A percentile compares a stretch with the other conserved stretches of the same genome.
phyloP scores from a whole-genome alignment of 2,888 invertebrate genomes.

The Caenorhabditis uteleia region DNA sequence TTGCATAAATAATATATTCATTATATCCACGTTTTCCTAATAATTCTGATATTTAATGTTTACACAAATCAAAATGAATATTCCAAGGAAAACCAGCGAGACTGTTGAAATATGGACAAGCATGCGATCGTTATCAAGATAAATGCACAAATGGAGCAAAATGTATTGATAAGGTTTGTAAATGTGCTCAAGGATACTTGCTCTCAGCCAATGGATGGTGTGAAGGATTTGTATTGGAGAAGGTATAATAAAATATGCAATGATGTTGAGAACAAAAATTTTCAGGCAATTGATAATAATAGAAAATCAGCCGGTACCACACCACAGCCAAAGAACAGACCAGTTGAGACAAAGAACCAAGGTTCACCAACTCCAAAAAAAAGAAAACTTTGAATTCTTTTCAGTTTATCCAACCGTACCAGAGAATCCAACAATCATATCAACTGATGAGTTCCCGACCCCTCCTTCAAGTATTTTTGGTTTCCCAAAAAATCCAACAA shows the following conservation, averaged over 20 bases:
- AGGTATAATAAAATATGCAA: constrained; percentile 5
- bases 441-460: constrained; percentile 25
- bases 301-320: constrained; percentile 8
- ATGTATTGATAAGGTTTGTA: constrained; percentile 59
- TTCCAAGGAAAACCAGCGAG: constrained; percentile 32
- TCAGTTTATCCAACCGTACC: background rate
- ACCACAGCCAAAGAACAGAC: constrained; percentile 4
- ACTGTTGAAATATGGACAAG: constrained; percentile 49
- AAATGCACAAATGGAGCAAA: constrained; percentile 53
- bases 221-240: constrained; percentile 32
- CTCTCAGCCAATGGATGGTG: constrained; percentile 48
- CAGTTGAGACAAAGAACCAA: background rate
- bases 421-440: background rate
- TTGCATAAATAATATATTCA: constrained; percentile 19
- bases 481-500: constrained; percentile 27
- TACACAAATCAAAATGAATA: constrained; percentile 14
- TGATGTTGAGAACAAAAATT: background rate
- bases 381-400: background rate
- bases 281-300: constrained; percentile 24
- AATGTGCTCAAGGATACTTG: constrained; percentile 51
- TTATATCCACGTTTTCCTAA: constrained; percentile 9
- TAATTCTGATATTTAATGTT: constrained; percentile 5
- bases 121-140: constrained; percentile 44
- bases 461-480: constrained; percentile 34
- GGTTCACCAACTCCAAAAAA: background rate